Conservation (phyloP, 1,140 invertebrate species). For the Drosophila sucinea region DNA sequence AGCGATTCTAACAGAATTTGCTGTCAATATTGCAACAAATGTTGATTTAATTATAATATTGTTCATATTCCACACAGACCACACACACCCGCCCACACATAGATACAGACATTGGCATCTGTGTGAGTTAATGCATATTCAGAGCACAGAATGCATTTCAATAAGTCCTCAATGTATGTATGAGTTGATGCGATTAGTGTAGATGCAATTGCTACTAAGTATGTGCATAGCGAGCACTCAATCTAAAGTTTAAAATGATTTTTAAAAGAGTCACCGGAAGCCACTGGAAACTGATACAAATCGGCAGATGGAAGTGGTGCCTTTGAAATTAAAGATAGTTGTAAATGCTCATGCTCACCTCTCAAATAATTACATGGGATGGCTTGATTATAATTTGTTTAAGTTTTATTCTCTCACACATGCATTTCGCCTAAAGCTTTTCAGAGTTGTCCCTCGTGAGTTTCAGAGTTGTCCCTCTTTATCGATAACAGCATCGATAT, state of each 20-base stretch:
- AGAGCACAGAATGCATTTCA: background rate
- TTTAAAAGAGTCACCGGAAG: background rate
- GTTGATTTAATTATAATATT: constrained; percentile 55
- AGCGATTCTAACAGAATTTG: background rate
- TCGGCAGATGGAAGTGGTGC: too few relatives aligned
- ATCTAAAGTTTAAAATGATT: background rate
- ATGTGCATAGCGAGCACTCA: background rate
- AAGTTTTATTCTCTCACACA: too few relatives aligned
- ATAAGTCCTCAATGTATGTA: constrained; percentile 19
- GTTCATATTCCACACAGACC: background rate
- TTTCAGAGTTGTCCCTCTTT: too few relatives aligned
- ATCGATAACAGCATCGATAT: too few relatives aligned
- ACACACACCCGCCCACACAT: background rate
- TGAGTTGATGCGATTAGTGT: constrained; percentile 39
- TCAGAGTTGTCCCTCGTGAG: too few relatives aligned
- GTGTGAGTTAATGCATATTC: constrained; percentile 40
- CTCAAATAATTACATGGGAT: too few relatives aligned
- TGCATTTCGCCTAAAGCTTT: too few relatives aligned
- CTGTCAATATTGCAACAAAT: constrained; percentile 47
- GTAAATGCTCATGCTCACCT: too few relatives aligned
- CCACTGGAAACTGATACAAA: too few relatives aligned
- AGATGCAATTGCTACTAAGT: constrained; percentile 20
- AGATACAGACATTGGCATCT: constrained; percentile 1
- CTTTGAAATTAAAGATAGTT: too few relatives aligned
- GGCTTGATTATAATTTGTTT: too few relatives aligned